Evolutionary conservation across 2,113 vertebrate species (phyloP), one percentile per base, ranked within the genome.

Genomic region (Lanius collurio): DNA sequence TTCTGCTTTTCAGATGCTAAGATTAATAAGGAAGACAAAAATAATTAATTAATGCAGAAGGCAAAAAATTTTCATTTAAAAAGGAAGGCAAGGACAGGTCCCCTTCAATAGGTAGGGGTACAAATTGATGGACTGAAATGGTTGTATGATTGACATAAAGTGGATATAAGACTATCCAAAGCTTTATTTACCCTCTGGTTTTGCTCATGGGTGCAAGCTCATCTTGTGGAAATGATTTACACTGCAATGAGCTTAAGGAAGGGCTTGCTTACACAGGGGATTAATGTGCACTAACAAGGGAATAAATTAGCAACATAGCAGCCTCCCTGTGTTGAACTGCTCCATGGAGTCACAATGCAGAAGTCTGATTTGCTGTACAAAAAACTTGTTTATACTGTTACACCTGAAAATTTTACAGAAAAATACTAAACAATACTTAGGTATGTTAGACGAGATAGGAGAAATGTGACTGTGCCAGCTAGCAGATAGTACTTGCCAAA

Each of bases 241-340:
- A 57, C 15, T 49, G 19, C 93, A 92, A 94, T 92, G 52, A 95
- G 86, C 90, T 95, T 95, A 90, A 88, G 33, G 19, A 83, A 93
- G 41, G 71, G 44, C 24, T 81, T 90, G 73, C 64, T 94, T 94
- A 74, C 68, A 81, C 3, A 27, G 13, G 21, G 44, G 80, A 96
- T 95, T 92, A 92, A 74, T 41, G 46, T 47, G 33, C 15, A 30
- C 75, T 93, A 88, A 57, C 59, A 41, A 93, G 89, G 30, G 13
- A 90, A n/a, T 57, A 59, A 86, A 92, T 95, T 83, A 92, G 56
- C 50, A 73, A 19, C 35, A 13, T 20, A 74, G 31, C 44, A 82
- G 22, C 30, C 41, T 67, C 19, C 24, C 23, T 8, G 1, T 24
- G 24, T 39, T 78, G 56, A 86, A 26, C 6, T 7, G 6, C 23